phyloP scores from a whole-genome alignment of 2,113 vertebrate genomes.

The Monopterus albus region DNA sequence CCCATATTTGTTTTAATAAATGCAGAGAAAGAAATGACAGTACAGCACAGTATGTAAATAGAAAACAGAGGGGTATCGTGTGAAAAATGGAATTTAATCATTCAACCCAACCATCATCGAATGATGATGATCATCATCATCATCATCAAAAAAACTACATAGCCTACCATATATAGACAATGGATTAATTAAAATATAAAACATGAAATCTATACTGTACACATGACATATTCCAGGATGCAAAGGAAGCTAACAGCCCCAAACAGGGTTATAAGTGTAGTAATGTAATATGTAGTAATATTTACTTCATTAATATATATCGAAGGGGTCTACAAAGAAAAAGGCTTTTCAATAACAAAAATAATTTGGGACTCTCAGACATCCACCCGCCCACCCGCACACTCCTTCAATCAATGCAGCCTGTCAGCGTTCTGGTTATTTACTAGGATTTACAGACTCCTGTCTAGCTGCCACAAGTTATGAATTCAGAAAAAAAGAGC shows the following conservation, averaged over 20 bases:
- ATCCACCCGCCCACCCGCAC: conserved; percentile 12
- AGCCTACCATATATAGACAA: too few relatives aligned
- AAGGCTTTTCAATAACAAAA: conserved; percentile 24
- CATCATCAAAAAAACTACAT: too few relatives aligned
- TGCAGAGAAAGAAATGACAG: conserved; percentile 3
- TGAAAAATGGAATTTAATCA: conserved; percentile 8
- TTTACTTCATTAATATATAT: too few relatives aligned
- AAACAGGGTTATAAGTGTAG: conserved; percentile 52
- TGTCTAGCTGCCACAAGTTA: conserved; percentile 58
- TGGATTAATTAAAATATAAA: too few relatives aligned
- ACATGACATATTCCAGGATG: conserved; percentile 8
- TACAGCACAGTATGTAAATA: not conserved
- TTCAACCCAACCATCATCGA: too few relatives aligned
- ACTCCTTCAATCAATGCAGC: conserved; percentile 8
- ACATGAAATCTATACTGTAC: too few relatives aligned
- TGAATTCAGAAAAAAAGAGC: conserved; percentile 47
- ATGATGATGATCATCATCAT: too few relatives aligned
- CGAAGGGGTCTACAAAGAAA: conserved; percentile 7
- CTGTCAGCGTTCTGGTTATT: conserved; percentile 47
- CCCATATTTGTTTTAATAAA: conserved; percentile 13
- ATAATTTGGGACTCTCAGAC: not conserved
- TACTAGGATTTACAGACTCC: conserved; percentile 55
- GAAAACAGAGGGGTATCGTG: not conserved
- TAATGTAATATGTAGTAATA: too few relatives aligned
- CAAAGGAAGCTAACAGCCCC: conserved; percentile 29